These are phyloP conservation scores for Conus ventricosus DNA, from an alignment of 1,140 invertebrate species.

Conservation along the genomic window DNA sequence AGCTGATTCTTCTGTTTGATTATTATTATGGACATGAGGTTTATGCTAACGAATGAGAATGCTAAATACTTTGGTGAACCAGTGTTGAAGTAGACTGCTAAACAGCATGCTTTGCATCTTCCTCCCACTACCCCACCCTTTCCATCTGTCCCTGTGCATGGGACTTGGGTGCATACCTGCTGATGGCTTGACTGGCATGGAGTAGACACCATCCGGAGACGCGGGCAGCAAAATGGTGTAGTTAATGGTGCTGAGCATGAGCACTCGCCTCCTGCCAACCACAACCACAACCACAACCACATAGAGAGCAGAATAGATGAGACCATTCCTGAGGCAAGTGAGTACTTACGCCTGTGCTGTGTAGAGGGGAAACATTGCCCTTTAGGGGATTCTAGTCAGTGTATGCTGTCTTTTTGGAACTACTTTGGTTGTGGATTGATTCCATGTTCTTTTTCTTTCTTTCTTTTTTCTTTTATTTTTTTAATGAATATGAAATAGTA, in stretches of 20 bases:
- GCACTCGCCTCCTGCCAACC: constrained; percentile 8
- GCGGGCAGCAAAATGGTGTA: constrained; percentile 37
- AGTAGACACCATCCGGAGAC: constrained; percentile 33
- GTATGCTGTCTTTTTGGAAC: too few relatives aligned
- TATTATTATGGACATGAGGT: too few relatives aligned
- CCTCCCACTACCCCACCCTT: background rate
- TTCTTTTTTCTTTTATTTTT: too few relatives aligned
- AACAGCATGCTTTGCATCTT: constrained; percentile 21
- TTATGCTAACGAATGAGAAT: too few relatives aligned
- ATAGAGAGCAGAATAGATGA: constrained; percentile 54
- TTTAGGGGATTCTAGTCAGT: too few relatives aligned
- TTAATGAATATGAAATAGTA: too few relatives aligned
- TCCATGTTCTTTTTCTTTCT: background rate
- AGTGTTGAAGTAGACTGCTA: background rate
- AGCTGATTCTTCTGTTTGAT: too few relatives aligned
- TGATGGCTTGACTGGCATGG: constrained; percentile 15
- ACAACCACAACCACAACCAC: constrained; percentile 38
- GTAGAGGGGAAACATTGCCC: too few relatives aligned
- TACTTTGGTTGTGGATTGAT: background rate
- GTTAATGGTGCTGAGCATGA: constrained; percentile 45
- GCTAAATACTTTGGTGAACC: background rate
- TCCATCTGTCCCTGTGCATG: background rate
- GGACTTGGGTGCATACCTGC: background rate
- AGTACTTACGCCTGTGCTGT: constrained; percentile 27
- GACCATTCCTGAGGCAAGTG: constrained; percentile 55